Base-by-base conservation (phyloP, 2,113 vertebrate species). In the Atrichornis clamosus region DNA sequence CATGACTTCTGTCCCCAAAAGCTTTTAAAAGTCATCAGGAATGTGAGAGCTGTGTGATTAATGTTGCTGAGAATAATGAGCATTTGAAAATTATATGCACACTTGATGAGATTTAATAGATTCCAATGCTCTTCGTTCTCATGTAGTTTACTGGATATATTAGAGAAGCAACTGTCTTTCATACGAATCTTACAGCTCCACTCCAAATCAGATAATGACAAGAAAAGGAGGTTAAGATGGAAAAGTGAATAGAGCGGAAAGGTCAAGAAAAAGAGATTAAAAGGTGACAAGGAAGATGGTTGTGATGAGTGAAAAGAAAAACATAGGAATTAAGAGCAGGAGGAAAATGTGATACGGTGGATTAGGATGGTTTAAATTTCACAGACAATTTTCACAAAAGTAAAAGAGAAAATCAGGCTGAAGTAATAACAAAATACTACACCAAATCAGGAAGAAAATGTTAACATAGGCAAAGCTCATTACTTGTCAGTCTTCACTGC, bases 281-380 rank as follows among this genome's bases (percentile, higher is more conserved):
- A 83, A 87, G 74, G 87, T 91, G 78, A 83, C 46, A 39, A 87
- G 59, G 37, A 91, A 50, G 62, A 79, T 62, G 59, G 30, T 55
- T 90, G 87, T 84, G 67, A 94, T 84, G 91, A 94, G 75, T 83
- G 82, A 96, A 82, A 72, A 91, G 70, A 56, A 89, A 67, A 94
- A 59, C 62, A 81, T 0, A 4, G 39, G 58, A 82, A 88, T 80
- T 94, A 91, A 68, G 77, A 89, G 10, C 37, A 76, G 74, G 59
- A 82, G 35, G 52, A 80, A 94, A 89, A 89, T 55, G 28, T 69
- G 78, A 79, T 82, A 60, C 47, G 30, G 63, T 70, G 64, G 52
- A 75, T 94, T 84, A 77, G n/a, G n/a, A 27, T 75, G 44, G 50
- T 81, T 93, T 92, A 81, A 93, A 63, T 90, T 85, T 95, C 55